A percentile compares a stretch with the other conserved stretches of the same genome.
Evolutionary conservation across 1,140 invertebrate genomes (phyloP).

Genomic region (Thaumetopoea pityocampa): DNA sequence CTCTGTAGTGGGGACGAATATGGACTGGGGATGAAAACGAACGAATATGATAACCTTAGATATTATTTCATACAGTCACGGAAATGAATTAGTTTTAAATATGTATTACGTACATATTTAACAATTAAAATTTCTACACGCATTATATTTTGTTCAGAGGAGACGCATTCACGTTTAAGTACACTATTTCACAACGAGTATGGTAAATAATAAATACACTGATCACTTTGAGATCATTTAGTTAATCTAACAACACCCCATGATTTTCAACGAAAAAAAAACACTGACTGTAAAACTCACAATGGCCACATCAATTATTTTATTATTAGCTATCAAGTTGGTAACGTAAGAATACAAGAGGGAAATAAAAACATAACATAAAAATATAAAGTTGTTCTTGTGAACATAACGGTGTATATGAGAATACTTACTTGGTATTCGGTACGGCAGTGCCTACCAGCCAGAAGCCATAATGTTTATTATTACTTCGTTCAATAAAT

Average conservation of each 20-base stretch:
- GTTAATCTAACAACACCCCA: conserved; percentile 61
- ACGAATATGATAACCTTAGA: too few relatives aligned
- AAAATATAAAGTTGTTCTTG: conserved; percentile 30
- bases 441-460: conserved; percentile 25
- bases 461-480: conserved; percentile 29
- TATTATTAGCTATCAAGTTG: conserved; percentile 36
- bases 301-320: conserved; percentile 48
- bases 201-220: conserved; percentile 68
- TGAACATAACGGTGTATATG: conserved; percentile 35
- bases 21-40: too few relatives aligned
- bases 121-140: conserved; percentile 1
- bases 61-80: too few relatives aligned
- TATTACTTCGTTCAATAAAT: conserved; percentile 26
- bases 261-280: conserved; percentile 50
- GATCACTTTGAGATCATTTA: conserved; percentile 69
- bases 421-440: conserved; percentile 42
- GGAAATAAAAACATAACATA: conserved; percentile 31
- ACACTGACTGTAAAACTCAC: conserved; percentile 42
- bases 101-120: not conserved
- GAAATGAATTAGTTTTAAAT: too few relatives aligned
- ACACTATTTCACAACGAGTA: conserved; percentile 59
- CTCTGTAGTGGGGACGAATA: too few relatives aligned
- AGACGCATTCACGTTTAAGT: conserved; percentile 41
- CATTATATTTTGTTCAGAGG: conserved; percentile 12
- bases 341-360: conserved; percentile 50